Percentiles rank a stretch among this genome's conserved stretches.
Conservation (phyloP, 2,113 vertebrate species). For the Nibea albiflora region DNA sequence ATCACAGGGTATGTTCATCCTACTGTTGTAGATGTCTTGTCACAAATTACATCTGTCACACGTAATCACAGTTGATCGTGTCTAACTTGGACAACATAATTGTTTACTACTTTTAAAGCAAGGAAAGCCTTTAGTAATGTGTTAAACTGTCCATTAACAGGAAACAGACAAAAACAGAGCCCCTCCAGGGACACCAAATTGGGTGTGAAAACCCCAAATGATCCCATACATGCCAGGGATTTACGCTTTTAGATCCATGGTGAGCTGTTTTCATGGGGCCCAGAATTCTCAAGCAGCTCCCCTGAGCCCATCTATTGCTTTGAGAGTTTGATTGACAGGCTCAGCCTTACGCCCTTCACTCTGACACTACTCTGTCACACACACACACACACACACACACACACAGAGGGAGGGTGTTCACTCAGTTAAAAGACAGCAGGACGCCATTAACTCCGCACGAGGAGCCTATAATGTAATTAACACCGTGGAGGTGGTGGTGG, state of each 20-base stretch:
- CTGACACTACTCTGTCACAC: neutral
- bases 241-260: neutral
- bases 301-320: neutral
- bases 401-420: slow-evolving; percentile 34
- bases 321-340: slow-evolving; percentile 39
- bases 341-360: slow-evolving; percentile 13
- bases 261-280: neutral
- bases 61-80: too few species aligned
- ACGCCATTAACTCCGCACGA: slow-evolving; percentile 70
- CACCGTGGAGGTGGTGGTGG: slow-evolving; percentile 30
- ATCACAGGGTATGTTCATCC: too few species aligned
- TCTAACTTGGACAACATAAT: too few species aligned
- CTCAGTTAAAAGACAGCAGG: slow-evolving; percentile 63
- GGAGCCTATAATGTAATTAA: slow-evolving; percentile 77
- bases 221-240: neutral
- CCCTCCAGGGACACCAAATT: neutral
- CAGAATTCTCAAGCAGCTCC: neutral
- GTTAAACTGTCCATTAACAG: neutral
- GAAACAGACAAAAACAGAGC: neutral
- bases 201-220: neutral
- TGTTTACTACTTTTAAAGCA: too few species aligned
- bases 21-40: too few species aligned
- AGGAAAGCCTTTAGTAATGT: too few species aligned
- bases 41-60: too few species aligned
- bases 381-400: slow-evolving; percentile 5